Evolutionary conservation across 2,113 vertebrate species (phyloP).

Genomic region (Isichthys henryi): DNA sequence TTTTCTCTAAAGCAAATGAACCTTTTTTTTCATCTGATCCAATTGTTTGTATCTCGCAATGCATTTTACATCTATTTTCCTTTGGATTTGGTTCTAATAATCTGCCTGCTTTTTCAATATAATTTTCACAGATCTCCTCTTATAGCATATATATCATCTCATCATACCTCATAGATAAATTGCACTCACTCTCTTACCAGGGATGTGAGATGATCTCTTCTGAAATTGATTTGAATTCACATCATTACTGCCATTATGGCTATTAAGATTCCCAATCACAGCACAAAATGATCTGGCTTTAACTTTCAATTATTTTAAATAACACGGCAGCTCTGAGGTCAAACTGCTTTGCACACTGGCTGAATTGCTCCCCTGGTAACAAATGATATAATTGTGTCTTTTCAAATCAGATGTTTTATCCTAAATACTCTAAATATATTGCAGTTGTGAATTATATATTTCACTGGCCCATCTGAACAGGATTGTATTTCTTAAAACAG

Average conservation of each 20-base stretch:
- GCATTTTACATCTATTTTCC: background rate
- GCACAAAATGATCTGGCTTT: slow-evolving; percentile 18
- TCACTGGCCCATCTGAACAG: background rate
- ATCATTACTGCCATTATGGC: slow-evolving; percentile 6
- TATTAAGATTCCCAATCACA: slow-evolving; percentile 16
- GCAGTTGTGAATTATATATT: background rate
- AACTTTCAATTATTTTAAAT: slow-evolving; percentile 18
- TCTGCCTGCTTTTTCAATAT: slow-evolving; percentile 7
- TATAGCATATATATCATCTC: background rate
- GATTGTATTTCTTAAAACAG: background rate
- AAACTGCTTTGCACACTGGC: slow-evolving; percentile 12
- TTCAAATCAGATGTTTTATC: slow-evolving; percentile 6
- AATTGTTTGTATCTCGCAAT: background rate
- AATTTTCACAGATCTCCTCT: background rate
- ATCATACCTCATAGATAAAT: slow-evolving; percentile 1
- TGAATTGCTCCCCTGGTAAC: slow-evolving; percentile 1
- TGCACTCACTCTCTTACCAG: slow-evolving; percentile 6
- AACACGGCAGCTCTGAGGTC: background rate
- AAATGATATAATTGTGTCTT: slow-evolving; percentile 18
- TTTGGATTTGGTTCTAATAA: background rate
- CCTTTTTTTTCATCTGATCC: background rate
- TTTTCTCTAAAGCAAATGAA: background rate
- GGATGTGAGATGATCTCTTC: slow-evolving; percentile 8
- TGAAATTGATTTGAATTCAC: slow-evolving; percentile 17
- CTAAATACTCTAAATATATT: slow-evolving; percentile 16